These are phyloP conservation scores for Elaphurus davidianus DNA, from an alignment of 2,113 vertebrate genomes.

Conservation along the genomic window DNA sequence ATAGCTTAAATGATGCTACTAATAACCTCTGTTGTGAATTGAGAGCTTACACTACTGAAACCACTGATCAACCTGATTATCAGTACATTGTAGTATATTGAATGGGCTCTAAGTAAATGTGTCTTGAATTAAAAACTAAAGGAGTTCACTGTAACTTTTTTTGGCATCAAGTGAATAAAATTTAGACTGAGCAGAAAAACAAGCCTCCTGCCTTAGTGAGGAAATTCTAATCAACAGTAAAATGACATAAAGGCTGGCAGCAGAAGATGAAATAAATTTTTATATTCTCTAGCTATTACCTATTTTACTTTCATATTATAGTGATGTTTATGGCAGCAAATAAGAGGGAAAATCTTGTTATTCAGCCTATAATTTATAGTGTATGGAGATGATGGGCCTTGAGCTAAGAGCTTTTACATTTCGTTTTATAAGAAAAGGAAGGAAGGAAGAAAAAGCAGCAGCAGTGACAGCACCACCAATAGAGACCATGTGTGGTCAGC, in stretches of 20 bases:
- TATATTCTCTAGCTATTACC: neutral
- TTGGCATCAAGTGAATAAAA: neutral
- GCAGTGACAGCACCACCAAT: neutral
- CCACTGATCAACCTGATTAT: neutral
- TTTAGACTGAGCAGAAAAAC: neutral
- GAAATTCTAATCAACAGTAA: neutral
- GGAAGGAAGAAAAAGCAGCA: neutral
- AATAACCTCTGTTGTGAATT: neutral
- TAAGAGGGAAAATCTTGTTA: neutral
- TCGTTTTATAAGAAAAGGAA: neutral
- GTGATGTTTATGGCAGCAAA: neutral
- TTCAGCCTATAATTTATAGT: neutral
- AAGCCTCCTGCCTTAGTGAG: neutral
- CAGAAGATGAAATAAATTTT: neutral
- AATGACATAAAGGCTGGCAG: neutral
- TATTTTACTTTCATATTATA: neutral
- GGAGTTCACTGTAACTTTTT: neutral
- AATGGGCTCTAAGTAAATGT: neutral
- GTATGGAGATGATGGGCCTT: neutral
- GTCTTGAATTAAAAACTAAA: neutral
- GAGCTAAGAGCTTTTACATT: neutral
- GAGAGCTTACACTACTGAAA: neutral
- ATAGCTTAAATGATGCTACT: neutral
- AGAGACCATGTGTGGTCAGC: neutral
- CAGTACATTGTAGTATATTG: neutral